phyloP scores from a whole-genome alignment of 2,113 vertebrate genomes.

The Sula dactylatra region DNA sequence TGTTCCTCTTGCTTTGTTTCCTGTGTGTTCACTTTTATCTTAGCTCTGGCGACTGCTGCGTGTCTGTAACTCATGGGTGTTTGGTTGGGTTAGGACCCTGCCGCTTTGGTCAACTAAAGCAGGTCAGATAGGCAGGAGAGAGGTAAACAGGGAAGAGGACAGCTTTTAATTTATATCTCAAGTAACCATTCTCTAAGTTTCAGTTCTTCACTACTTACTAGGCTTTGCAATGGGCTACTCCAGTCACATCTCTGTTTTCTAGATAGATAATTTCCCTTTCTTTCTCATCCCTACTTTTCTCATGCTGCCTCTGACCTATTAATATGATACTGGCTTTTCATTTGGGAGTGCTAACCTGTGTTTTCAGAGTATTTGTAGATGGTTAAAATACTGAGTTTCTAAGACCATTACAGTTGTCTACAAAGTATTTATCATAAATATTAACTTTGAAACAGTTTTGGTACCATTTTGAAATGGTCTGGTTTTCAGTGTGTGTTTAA shows the following conservation, averaged over 20 bases:
- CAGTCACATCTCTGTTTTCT: not conserved
- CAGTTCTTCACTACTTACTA: not conserved
- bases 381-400: not conserved
- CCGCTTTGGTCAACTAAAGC: not conserved
- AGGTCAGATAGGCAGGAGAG: not conserved
- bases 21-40: not conserved
- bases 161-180: not conserved
- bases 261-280: not conserved
- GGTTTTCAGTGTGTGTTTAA: not conserved
- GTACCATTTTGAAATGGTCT: not conserved
- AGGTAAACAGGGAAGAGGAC: not conserved
- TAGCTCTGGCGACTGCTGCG: not conserved
- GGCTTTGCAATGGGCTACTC: not conserved
- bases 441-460: not conserved
- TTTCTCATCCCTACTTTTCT: not conserved
- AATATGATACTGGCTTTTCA: not conserved
- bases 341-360: not conserved
- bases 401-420: not conserved
- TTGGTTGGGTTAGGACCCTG: not conserved
- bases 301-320: not conserved
- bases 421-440: not conserved
- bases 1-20: not conserved
- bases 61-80: not conserved
- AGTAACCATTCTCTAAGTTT: not conserved
- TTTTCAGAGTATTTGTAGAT: not conserved